Evolutionary conservation across 2,888 invertebrate species (phyloP).

Genomic region (Heterodera filipjevi): DNA sequence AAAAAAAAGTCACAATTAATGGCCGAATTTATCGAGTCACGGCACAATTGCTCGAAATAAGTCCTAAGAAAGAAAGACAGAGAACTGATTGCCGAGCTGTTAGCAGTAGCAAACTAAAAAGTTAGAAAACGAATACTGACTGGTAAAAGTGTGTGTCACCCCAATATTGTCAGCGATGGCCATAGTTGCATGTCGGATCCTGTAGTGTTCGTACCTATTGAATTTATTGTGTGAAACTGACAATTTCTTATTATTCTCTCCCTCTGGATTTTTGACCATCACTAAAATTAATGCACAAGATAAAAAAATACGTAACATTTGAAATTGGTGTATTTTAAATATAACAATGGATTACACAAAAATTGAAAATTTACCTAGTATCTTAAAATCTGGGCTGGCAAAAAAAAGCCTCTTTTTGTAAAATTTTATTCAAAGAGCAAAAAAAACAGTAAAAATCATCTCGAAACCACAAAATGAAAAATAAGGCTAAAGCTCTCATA

Average conservation of each 20-base stretch:
- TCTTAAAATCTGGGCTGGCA: too few species aligned
- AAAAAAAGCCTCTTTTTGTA: too few species aligned
- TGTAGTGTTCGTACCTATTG: conserved; percentile 17
- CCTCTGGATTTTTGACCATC: background rate
- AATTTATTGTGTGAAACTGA: conserved; percentile 14
- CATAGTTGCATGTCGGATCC: conserved; percentile 13
- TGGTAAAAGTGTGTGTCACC: background rate
- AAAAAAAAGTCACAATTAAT: background rate
- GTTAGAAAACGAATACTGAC: background rate
- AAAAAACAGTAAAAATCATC: too few species aligned
- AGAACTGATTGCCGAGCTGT: conserved; percentile 24
- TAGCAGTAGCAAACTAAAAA: conserved; percentile 34
- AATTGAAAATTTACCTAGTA: too few species aligned
- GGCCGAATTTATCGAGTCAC: conserved; percentile 21
- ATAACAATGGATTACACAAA: too few species aligned
- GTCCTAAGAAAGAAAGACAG: conserved; percentile 32
- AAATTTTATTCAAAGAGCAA: too few species aligned
- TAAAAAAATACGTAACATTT: background rate
- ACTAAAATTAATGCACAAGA: background rate
- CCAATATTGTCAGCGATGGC: conserved; percentile 25
- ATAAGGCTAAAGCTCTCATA: too few species aligned
- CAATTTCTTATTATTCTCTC: background rate
- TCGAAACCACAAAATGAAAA: too few species aligned
- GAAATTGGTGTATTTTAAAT: too few species aligned
- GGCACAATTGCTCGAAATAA: conserved; percentile 37